Base-by-base conservation (phyloP, 2,888 invertebrate species). In the Meliscaeva auricollis region DNA sequence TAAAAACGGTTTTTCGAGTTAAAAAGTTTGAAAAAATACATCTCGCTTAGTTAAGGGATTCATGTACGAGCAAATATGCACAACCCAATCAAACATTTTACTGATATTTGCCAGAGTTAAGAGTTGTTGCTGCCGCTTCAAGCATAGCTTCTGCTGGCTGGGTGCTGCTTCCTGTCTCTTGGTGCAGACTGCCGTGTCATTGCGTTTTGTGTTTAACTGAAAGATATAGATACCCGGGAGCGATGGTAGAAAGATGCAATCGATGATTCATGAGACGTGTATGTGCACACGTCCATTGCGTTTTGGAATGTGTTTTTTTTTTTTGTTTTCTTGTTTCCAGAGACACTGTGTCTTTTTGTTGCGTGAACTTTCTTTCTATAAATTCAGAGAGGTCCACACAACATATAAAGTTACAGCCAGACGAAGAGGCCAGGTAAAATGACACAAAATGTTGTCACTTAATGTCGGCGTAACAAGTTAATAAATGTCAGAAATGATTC, bases 241-340 rank as follows among this genome's bases (percentile, higher is more conserved):
- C 73, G 58, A 54, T 64, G 38, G 26, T 68, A 22, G 35, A 66
- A 35, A 73, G 83, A 83, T 84, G 70, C 69, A 84, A 79, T 79
- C 79, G 79, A 84, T 84, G 83, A 84, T 79, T 84, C 83, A 84
- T 79, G 79, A 66, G 79, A 79, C 83, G 20, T 78, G 79, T 75
- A 60, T 58, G 69, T 52, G 70, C 77, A 68, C 50, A 82, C 79
- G 70, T 84, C 74, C 74, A 74, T 75, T 84, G 73, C 79, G 70
- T 79, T 79, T 66, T 22, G 78, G 70, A 70, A 41, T 73, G 62
- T 69, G 7, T 73, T 41, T 56, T 52, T n/a, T n/a, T n/a, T n/a
- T n/a, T n/a, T n/a, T n/a, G n/a, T n/a, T n/a, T 48, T 32, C 13
- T 38, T 17, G 13, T 44, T 26, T 44, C 8, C 0, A 3, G 9